phyloP scores from a whole-genome alignment of 2,113 vertebrate species.

The Gorsachius goisagi region DNA sequence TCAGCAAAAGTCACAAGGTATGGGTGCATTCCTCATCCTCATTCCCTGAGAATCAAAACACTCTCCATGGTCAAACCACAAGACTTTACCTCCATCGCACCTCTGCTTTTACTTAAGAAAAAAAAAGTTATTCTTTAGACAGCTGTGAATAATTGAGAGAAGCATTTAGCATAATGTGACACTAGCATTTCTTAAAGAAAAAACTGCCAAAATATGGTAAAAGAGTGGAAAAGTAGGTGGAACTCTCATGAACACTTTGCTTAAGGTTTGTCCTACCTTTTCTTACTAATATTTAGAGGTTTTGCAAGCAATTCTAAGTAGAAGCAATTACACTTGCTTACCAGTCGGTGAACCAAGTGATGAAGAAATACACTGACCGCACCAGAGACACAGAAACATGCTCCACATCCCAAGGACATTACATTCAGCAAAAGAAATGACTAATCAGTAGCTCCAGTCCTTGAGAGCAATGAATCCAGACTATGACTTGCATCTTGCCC shows the following conservation, averaged over 20 bases:
- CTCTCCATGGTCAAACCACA: background rate
- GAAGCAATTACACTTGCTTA: background rate
- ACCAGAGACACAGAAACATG: background rate
- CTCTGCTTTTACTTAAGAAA: background rate
- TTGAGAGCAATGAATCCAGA: background rate
- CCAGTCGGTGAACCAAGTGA: background rate
- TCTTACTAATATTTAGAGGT: background rate
- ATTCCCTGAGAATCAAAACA: background rate
- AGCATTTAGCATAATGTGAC: background rate
- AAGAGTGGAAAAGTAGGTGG: background rate
- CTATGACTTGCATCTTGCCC: background rate
- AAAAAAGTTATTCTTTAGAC: background rate
- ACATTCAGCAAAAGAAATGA: background rate
- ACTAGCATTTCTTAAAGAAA: background rate
- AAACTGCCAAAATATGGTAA: background rate
- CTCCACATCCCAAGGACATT: background rate
- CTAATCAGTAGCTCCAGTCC: background rate
- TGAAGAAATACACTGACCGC: background rate
- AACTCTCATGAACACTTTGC: background rate
- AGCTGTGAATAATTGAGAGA: conserved; percentile 40
- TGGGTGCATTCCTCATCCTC: background rate
- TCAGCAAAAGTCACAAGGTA: conserved; percentile 48
- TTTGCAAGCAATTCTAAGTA: background rate
- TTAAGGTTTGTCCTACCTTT: background rate
- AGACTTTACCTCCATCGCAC: background rate